Conservation (phyloP, 2,113 vertebrate genomes). For the Gavialis gangeticus region DNA sequence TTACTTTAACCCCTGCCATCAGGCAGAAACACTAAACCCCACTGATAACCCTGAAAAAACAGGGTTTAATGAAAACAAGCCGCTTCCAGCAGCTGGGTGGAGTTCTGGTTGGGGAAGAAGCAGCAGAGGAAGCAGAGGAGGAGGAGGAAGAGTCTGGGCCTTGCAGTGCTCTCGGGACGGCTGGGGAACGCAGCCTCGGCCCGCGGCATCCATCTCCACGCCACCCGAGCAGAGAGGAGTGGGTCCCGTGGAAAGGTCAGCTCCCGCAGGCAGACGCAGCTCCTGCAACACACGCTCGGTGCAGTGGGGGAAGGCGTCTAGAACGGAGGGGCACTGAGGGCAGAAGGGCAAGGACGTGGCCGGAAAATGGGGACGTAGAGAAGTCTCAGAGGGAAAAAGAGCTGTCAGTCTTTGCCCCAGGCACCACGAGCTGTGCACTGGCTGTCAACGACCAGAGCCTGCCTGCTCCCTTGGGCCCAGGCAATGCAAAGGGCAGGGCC, state of each 20-base stretch:
- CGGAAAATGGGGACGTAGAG: neutral
- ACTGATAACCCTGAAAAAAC: neutral
- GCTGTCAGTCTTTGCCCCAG: neutral
- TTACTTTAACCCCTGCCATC: slow-evolving; percentile 51
- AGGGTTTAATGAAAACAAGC: neutral
- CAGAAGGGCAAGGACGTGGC: neutral
- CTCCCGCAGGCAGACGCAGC: neutral
- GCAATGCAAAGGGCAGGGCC: accelerated
- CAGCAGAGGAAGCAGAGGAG: neutral
- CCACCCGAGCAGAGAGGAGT: neutral
- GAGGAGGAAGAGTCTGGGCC: neutral
- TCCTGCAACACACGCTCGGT: neutral
- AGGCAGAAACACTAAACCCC: slow-evolving; percentile 33
- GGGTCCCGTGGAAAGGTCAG: neutral
- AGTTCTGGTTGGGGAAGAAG: neutral
- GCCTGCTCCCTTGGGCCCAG: neutral
- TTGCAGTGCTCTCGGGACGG: neutral
- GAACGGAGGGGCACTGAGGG: neutral
- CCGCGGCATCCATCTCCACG: neutral
- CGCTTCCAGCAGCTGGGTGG: slow-evolving; percentile 1
- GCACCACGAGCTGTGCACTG: neutral
- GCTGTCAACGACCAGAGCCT: neutral
- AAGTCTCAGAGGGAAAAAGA: neutral
- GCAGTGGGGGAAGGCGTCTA: neutral
- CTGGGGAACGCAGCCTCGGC: neutral